These are phyloP conservation scores for Eospalax fontanierii DNA, from an alignment of 2,797 vertebrate genomes.

Conservation along the genomic window DNA sequence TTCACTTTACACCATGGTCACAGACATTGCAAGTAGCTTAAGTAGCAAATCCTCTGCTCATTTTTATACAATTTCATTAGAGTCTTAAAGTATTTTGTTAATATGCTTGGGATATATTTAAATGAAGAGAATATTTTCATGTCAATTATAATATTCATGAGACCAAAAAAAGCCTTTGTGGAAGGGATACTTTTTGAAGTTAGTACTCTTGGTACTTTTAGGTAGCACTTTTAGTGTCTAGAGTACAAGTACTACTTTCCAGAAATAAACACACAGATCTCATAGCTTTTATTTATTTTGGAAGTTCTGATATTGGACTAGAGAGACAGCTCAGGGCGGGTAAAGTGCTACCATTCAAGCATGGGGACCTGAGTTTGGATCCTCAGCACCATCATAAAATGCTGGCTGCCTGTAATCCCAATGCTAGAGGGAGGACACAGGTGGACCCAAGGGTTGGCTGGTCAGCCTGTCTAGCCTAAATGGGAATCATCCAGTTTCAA, in stretches of 20 bases:
- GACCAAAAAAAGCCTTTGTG: background rate
- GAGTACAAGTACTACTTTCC: background rate
- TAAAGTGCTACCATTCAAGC: no score
- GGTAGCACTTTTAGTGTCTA: no score
- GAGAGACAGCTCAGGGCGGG: background rate
- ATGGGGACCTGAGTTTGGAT: background rate
- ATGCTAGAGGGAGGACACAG: background rate
- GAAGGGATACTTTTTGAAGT: background rate
- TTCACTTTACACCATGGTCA: background rate
- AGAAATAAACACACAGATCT: background rate
- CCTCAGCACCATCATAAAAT: background rate
- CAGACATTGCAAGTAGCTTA: background rate
- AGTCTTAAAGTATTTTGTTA: slow-evolving; percentile 1
- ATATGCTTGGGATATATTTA: background rate
- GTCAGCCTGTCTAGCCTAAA: background rate
- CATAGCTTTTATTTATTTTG: background rate
- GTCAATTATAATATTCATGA: background rate
- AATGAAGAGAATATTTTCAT: slow-evolving; percentile 28
- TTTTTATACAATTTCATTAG: background rate
- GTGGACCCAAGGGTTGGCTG: no score
- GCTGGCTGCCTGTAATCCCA: background rate
- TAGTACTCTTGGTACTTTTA: background rate
- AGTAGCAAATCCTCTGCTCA: background rate
- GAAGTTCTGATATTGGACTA: background rate
- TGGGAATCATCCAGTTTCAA: background rate